Conservation (phyloP, 1,140 invertebrate genomes). For the Pygmarrhopalites habei region DNA sequence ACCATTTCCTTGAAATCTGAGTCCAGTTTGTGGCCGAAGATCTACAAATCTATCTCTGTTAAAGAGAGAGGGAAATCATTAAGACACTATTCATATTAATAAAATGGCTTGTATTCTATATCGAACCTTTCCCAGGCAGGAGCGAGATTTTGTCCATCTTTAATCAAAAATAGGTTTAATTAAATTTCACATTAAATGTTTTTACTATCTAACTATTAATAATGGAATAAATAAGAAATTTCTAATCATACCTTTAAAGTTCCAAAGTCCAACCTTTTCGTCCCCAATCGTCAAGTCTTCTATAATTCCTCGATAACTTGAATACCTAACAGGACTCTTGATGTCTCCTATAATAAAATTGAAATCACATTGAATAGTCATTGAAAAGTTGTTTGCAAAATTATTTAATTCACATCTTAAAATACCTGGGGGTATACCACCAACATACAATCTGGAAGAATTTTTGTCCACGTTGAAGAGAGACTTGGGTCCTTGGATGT, state of each 20-base stretch:
- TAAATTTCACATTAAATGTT: not conserved
- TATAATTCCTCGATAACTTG: slow-evolving; percentile 77
- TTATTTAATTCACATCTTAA: no score
- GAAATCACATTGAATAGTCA: no score
- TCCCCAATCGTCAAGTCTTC: slow-evolving; percentile 86
- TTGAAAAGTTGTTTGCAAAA: no score
- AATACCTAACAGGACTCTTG: slow-evolving; percentile 59
- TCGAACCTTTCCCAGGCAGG: no score
- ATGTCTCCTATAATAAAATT: no score
- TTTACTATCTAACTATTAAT: slow-evolving; percentile 42
- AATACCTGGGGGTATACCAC: slow-evolving; percentile 65
- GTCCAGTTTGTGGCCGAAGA: slow-evolving; percentile 57
- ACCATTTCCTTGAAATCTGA: slow-evolving; percentile 77
- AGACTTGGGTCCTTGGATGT: slow-evolving; percentile 59
- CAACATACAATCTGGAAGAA: slow-evolving; percentile 80
- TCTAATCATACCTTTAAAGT: slow-evolving; percentile 74
- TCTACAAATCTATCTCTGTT: slow-evolving; percentile 56
- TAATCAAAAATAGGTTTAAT: not conserved
- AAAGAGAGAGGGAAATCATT: no score
- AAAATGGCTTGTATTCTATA: no score
- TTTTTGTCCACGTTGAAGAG: slow-evolving; percentile 81
- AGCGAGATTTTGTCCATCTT: no score
- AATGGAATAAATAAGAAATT: slow-evolving; percentile 63
- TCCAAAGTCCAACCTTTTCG: slow-evolving; percentile 86
- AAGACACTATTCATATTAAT: no score